Base-by-base conservation (phyloP, 2,113 vertebrate species). In the Notothenia coriiceps region DNA sequence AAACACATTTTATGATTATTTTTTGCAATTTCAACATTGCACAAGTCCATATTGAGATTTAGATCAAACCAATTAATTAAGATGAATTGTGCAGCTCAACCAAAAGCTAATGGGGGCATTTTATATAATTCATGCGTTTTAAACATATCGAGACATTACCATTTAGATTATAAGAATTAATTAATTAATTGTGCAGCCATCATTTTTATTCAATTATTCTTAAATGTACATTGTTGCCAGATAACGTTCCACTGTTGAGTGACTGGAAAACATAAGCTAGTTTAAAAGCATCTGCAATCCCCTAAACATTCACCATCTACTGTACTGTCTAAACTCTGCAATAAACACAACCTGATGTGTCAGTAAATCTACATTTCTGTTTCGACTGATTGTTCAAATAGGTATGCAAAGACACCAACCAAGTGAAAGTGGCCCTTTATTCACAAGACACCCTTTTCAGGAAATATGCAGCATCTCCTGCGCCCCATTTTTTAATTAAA, bases 401-500 rank as follows among this genome's bases (percentile, higher is more conserved):
- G 8, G 4, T 61, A 29, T 52, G 60, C 13, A 15, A 5, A 62
- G 15, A 35, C 33, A 56, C 4, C 17, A 18, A 5, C 2, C 5
- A 5, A 44, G 60, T 69, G 50, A 33, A 29, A 6, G 35, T 7
- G 35, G 35, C 33, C 18, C 33, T 59, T 78, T 17, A 43, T 25
- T 73, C 56, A 54, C 14, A 47, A 25, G 55, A 49, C 44, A 33
- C n/a, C 4, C 40, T 67, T 62, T 85, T 55, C 64, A 73, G 43
- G 66, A 80, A 79, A 76, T 74, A 80, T 44, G 69, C 71, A 73
- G 52, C 20, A 75, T 80, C 3, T 20, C 9, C 51, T 56, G 10
- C 67, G 15, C 51, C 63, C n/a, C 0, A 61, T 70, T 56, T 66
- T 11, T 35, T 72, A 18, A 11, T 35, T 46, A 51, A 11, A 71